These are phyloP conservation scores for Larimichthys crocea DNA, from an alignment of 2,113 vertebrate species.

Conservation along the genomic window DNA sequence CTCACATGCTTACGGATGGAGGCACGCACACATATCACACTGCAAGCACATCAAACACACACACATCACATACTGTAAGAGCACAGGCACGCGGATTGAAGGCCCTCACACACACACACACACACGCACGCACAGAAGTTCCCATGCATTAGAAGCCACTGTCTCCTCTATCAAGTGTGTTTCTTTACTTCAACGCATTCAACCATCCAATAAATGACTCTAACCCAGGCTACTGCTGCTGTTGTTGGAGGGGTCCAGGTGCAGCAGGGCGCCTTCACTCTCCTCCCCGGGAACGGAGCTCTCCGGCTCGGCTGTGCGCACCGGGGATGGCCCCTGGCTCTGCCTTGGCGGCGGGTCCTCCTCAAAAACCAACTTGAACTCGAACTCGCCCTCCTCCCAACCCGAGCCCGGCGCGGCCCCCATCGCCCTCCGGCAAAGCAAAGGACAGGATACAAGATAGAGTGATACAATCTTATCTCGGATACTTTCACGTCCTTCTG, in stretches of 20 bases:
- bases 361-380: slow-evolving; percentile 87
- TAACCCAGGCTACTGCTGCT: slow-evolving; percentile 68
- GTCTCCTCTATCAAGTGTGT: slow-evolving; percentile 2
- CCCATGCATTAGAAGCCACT: slow-evolving; percentile 31
- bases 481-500: not conserved
- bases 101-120: slow-evolving; percentile 1
- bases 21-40: slow-evolving; percentile 43
- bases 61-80: slow-evolving; percentile 5
- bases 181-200: not conserved
- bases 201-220: slow-evolving; percentile 40
- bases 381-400: slow-evolving; percentile 88
- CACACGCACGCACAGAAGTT: slow-evolving; percentile 23
- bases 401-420: slow-evolving; percentile 86
- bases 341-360: slow-evolving; percentile 81
- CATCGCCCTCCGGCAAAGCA: slow-evolving; percentile 73
- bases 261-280: slow-evolving; percentile 66
- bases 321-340: slow-evolving; percentile 70
- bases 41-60: slow-evolving; percentile 19
- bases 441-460: slow-evolving; percentile 40
- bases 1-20: slow-evolving; percentile 72
- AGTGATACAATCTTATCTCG: slow-evolving; percentile 42
- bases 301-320: slow-evolving; percentile 64
- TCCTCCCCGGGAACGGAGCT: slow-evolving; percentile 68
- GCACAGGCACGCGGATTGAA: slow-evolving; percentile 4
- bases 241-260: slow-evolving; percentile 60